Conservation (phyloP, 2,888 invertebrate genomes). For the Phyllotreta striolata region DNA sequence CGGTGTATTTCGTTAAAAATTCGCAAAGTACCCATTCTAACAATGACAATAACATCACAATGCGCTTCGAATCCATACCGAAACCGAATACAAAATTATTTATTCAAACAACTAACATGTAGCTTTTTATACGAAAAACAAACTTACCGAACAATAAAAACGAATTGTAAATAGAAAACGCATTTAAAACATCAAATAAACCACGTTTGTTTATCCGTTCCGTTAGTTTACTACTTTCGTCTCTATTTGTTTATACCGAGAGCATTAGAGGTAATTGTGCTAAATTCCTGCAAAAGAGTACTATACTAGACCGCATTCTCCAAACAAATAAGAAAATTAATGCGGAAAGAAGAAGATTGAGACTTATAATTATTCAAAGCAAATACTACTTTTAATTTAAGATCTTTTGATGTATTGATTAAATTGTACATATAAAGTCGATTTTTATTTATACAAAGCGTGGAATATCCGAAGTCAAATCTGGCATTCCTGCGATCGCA, state of each 20-base stretch:
- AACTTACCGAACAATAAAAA: conserved; percentile 51
- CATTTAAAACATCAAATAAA: conserved; percentile 45
- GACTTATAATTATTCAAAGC: too few relatives aligned
- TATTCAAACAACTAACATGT: conserved; percentile 6
- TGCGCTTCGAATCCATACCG: conserved; percentile 1
- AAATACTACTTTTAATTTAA: too few relatives aligned
- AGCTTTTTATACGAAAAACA: conserved; percentile 40
- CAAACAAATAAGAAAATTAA: too few relatives aligned
- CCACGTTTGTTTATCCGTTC: conserved; percentile 12
- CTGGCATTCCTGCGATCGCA: background rate
- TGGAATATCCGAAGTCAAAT: too few relatives aligned
- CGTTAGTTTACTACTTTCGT: conserved; percentile 17
- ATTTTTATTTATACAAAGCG: too few relatives aligned
- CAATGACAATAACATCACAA: too few relatives aligned
- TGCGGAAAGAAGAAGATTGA: too few relatives aligned
- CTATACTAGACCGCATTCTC: too few relatives aligned
- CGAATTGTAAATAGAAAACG: conserved; percentile 56
- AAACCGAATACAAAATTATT: conserved; percentile 17
- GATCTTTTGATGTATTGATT: too few relatives aligned
- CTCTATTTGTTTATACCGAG: conserved; percentile 3
- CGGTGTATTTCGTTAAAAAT: too few relatives aligned
- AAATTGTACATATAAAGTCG: too few relatives aligned
- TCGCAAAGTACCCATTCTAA: too few relatives aligned
- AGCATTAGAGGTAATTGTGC: background rate
- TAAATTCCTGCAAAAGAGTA: background rate